These are phyloP conservation scores for Cryptus viduatorius DNA, from an alignment of 2,888 invertebrate genomes.

Conservation along the genomic window DNA sequence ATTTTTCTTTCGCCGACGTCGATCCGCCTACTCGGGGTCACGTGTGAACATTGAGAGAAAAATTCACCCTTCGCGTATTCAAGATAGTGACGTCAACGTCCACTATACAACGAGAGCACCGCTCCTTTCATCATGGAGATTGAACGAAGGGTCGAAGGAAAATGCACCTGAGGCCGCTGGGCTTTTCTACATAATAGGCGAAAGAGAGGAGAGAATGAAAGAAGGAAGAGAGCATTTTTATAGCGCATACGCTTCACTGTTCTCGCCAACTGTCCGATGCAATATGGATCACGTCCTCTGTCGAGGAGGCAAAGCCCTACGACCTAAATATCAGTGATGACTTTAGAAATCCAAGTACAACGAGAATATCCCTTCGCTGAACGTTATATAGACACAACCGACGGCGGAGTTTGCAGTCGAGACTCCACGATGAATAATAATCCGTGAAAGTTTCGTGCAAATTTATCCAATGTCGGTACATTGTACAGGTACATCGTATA, in stretches of 20 bases:
- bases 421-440: constrained; percentile 54
- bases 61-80: constrained; percentile 30
- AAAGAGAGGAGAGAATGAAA: constrained; percentile 4
- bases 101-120: background rate
- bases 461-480: constrained; percentile 17
- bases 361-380: constrained; percentile 18
- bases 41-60: background rate
- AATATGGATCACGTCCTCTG: constrained; percentile 25
- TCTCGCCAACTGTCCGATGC: constrained; percentile 18
- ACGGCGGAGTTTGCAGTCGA: background rate
- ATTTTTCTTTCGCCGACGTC: constrained; percentile 25
- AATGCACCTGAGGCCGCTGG: constrained; percentile 23
- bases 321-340: constrained; percentile 34
- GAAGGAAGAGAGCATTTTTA: background rate
- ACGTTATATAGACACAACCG: background rate
- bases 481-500: background rate
- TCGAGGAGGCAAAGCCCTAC: background rate
- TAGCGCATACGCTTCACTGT: background rate
- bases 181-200: constrained; percentile 7
- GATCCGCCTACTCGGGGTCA: background rate
- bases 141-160: constrained; percentile 38
- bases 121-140: constrained; percentile 40
- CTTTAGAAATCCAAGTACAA: constrained; percentile 28
- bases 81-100: constrained; percentile 3
- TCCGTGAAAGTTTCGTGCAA: constrained; percentile 42